phyloP scores from a whole-genome alignment of 2,888 invertebrate genomes.

The Tenthredo notha region DNA sequence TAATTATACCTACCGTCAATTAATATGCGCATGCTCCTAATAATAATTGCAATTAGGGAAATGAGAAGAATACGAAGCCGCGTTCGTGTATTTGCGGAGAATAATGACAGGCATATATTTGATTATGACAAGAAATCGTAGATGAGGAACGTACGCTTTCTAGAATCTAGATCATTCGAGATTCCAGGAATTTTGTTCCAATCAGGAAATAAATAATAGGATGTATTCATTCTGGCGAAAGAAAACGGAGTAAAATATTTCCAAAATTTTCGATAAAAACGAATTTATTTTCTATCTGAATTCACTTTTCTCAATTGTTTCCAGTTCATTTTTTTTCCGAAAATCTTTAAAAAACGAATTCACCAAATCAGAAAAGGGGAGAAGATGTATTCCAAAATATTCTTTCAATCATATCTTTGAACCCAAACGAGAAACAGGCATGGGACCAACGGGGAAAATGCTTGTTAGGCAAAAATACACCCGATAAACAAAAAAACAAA shows the following conservation, averaged over 20 bases:
- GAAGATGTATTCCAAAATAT: neutral
- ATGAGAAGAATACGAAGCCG: constrained; percentile 34
- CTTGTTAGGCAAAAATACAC: neutral
- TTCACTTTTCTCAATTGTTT: neutral
- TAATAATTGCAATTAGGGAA: constrained; percentile 47
- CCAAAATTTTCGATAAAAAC: neutral
- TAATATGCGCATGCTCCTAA: constrained; percentile 46
- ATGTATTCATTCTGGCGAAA: neutral
- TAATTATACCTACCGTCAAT: constrained; percentile 44
- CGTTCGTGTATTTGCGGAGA: constrained; percentile 7
- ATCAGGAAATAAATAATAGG: neutral
- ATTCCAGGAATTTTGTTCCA: neutral
- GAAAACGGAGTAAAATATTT: neutral
- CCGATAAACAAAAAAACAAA: neutral
- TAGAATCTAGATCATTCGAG: neutral
- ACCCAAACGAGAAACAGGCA: neutral
- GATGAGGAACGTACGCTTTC: neutral
- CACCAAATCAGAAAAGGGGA: neutral
- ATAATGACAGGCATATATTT: constrained; percentile 33
- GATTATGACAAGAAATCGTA: neutral
- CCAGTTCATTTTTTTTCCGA: neutral
- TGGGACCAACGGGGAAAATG: neutral
- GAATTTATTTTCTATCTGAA: neutral
- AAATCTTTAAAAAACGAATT: neutral
- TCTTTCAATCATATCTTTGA: neutral